phyloP scores from a whole-genome alignment of 2,797 vertebrate species.

The Poeciliopsis presidionis region DNA sequence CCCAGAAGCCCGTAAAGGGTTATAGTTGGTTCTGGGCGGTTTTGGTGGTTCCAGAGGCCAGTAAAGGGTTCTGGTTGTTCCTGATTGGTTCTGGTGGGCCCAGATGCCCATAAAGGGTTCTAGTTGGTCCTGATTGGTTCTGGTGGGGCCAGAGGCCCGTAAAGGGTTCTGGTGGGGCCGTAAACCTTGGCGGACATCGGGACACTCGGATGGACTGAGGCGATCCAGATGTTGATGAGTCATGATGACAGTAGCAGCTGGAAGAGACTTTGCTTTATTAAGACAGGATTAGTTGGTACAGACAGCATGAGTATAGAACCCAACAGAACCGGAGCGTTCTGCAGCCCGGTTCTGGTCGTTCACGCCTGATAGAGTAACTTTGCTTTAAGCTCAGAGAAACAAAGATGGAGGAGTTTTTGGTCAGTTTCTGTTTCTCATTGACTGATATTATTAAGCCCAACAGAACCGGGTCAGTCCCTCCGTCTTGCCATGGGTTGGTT shows the following conservation, averaged over 20 bases:
- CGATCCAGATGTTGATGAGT: constrained; percentile 31
- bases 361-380: neutral
- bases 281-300: constrained; percentile 49
- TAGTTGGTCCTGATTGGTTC: too few species aligned
- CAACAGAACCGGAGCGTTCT: neutral
- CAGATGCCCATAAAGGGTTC: too few species aligned
- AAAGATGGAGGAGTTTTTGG: constrained; percentile 7
- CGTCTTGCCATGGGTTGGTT: constrained; percentile 32
- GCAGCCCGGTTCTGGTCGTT: neutral
- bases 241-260: constrained; percentile 32
- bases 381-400: neutral
- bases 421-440: constrained; percentile 21
- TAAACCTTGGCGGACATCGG: neutral
- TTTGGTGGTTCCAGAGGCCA: too few species aligned
- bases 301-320: constrained; percentile 21
- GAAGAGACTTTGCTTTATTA: constrained; percentile 55
- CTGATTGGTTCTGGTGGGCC: too few species aligned
- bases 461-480: constrained; percentile 5
- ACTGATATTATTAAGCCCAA: constrained; percentile 25
- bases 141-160: too few species aligned
- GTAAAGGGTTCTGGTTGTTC: neutral
- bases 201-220: neutral
- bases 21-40: too few species aligned
- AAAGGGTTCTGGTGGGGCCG: neutral
- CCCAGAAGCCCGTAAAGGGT: too few species aligned